Evolutionary conservation across 2,888 invertebrate species (phyloP).

Genomic region (Agonopterix alstromeriana): DNA sequence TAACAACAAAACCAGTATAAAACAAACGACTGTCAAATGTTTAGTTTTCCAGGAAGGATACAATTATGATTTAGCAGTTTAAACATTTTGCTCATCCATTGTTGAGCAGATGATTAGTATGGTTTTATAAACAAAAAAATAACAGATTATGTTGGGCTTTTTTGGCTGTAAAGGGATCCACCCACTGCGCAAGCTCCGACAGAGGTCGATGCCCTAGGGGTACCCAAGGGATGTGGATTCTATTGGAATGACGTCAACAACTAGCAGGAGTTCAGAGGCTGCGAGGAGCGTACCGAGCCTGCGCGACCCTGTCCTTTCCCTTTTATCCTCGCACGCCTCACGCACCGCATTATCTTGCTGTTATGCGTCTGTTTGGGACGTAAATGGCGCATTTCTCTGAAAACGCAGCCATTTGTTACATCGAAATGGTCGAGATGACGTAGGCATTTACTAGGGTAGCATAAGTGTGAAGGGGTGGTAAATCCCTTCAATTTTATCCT

Average conservation of each 20-base stretch:
- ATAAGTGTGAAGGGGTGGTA: constrained; percentile 21
- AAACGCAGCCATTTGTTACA: constrained; percentile 39
- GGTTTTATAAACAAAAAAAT: no score
- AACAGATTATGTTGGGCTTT: no score
- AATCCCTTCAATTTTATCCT: constrained; percentile 1
- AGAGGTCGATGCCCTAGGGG: constrained; percentile 48
- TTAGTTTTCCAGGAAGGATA: no score
- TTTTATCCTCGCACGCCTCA: constrained; percentile 15
- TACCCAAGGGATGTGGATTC: constrained; percentile 70
- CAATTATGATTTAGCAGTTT: no score
- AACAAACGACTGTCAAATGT: no score
- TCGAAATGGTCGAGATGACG: constrained; percentile 52
- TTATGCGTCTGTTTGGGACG: constrained; percentile 6
- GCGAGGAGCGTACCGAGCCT: constrained; percentile 25
- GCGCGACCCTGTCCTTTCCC: constrained; percentile 31
- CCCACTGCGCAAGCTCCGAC: constrained; percentile 15
- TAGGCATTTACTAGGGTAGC: constrained; percentile 34
- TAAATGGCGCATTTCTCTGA: constrained; percentile 8
- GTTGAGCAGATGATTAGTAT: no score
- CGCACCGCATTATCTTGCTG: constrained; percentile 1
- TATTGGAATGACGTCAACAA: constrained; percentile 78
- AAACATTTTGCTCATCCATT: no score
- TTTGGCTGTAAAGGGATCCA: no score
- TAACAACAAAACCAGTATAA: no score
- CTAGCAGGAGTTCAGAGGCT: constrained; percentile 63